phyloP scores from a whole-genome alignment of 2,113 vertebrate species.

The Pelecanoides urinatrix region DNA sequence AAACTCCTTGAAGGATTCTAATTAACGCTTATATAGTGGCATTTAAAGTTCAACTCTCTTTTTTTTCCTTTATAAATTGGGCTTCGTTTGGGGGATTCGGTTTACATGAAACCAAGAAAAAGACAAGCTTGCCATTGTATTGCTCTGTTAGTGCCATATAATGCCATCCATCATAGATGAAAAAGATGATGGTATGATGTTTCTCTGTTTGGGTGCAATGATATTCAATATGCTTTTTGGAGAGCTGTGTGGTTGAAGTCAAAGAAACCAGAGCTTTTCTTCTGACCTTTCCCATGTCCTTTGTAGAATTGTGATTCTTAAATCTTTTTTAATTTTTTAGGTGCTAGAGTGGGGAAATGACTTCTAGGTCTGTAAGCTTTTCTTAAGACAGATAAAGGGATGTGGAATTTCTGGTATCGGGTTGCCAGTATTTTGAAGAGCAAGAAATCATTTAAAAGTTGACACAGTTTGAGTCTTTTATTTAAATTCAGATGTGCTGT shows the following conservation, averaged over 20 bases:
- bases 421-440: not conserved
- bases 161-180: not conserved
- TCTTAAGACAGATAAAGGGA: not conserved
- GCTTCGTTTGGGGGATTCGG: not conserved
- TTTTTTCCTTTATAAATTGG: not conserved
- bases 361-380: not conserved
- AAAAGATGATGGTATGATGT: not conserved
- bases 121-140: not conserved
- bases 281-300: constrained; percentile 35
- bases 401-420: not conserved
- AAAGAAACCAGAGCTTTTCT: constrained; percentile 29
- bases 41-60: not conserved
- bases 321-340: not conserved
- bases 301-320: not conserved
- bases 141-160: not conserved
- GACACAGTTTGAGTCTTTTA: not conserved
- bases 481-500: not conserved
- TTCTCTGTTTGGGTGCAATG: not conserved
- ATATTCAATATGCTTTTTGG: constrained; percentile 4
- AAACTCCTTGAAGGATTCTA: not conserved
- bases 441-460: not conserved
- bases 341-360: not conserved
- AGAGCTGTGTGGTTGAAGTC: not conserved
- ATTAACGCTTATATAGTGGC: not conserved
- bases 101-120: not conserved